phyloP scores from a whole-genome alignment of 2,797 vertebrate species.

The Bufotes viridis region DNA sequence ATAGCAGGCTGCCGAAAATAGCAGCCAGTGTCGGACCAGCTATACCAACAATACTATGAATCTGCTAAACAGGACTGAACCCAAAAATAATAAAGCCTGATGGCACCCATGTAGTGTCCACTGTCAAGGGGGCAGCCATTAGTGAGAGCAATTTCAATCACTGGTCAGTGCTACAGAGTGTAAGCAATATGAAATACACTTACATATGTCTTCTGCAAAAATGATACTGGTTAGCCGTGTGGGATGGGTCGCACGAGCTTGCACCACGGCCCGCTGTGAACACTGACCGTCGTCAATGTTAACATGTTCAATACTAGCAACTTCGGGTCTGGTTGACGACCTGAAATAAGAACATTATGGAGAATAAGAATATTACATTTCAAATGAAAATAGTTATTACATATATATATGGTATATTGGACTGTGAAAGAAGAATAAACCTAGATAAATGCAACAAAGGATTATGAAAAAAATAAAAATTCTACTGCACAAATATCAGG shows the following conservation, averaged over 20 bases:
- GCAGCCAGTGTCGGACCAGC: neutral
- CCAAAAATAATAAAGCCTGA: neutral
- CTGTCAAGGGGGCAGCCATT: neutral
- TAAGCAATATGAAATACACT: conserved; percentile 61
- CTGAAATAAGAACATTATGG: conserved; percentile 67
- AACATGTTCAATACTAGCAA: conserved; percentile 86
- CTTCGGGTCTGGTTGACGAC: conserved; percentile 92
- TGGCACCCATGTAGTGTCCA: too few relatives aligned
- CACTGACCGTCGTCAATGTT: conserved; percentile 78
- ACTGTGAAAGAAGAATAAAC: neutral
- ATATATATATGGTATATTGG: too few relatives aligned
- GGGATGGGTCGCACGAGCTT: conserved; percentile 87
- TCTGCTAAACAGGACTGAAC: neutral
- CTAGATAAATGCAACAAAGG: neutral
- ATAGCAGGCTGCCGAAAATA: neutral
- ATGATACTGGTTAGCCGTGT: conserved; percentile 89
- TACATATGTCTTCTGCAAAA: conserved; percentile 91
- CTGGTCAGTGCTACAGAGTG: neutral
- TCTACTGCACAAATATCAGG: too few relatives aligned
- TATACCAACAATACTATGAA: neutral
- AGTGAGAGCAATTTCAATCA: neutral
- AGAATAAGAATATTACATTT: neutral
- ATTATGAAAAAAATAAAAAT: too few relatives aligned
- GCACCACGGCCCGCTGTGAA: conserved; percentile 87
- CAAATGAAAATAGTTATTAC: too few relatives aligned